These are phyloP conservation scores for Eupsilia transversa DNA, from an alignment of 2,888 invertebrate species.

Conservation along the genomic window DNA sequence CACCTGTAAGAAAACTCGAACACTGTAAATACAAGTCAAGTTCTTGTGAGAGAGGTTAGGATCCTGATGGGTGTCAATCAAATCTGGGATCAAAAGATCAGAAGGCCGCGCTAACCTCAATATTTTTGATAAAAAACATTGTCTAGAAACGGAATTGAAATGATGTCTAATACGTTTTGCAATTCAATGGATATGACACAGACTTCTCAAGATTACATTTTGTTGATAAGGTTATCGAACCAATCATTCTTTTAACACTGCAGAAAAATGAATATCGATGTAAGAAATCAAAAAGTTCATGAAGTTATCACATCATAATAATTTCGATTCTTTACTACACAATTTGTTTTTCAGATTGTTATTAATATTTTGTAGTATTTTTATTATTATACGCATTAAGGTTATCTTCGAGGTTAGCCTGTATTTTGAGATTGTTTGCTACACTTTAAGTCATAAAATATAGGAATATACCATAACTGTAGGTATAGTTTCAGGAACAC, in stretches of 20 bases:
- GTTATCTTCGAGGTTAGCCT: constrained; percentile 26
- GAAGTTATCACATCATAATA: constrained; percentile 14
- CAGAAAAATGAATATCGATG: neutral
- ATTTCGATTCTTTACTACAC: neutral
- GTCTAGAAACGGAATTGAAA: constrained; percentile 14
- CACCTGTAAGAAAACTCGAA: constrained; percentile 2
- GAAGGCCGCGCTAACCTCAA: neutral
- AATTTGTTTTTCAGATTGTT: neutral
- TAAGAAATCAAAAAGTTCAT: constrained; percentile 1
- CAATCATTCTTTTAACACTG: neutral
- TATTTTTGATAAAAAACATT: neutral
- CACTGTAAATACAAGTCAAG: neutral
- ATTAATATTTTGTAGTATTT: constrained; percentile 1
- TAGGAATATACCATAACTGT: neutral
- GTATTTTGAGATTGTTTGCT: neutral
- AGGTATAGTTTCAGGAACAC: neutral
- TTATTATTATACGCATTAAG: neutral
- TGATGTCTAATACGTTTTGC: constrained; percentile 11
- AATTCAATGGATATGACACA: constrained; percentile 23
- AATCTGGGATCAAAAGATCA: constrained; percentile 13
- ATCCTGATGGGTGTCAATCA: neutral
- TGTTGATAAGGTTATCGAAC: neutral
- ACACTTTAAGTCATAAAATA: neutral
- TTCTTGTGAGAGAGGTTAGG: neutral
- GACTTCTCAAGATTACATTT: neutral